Conservation (phyloP, 2,888 invertebrate species). For the Leptinotarsa juncta region DNA sequence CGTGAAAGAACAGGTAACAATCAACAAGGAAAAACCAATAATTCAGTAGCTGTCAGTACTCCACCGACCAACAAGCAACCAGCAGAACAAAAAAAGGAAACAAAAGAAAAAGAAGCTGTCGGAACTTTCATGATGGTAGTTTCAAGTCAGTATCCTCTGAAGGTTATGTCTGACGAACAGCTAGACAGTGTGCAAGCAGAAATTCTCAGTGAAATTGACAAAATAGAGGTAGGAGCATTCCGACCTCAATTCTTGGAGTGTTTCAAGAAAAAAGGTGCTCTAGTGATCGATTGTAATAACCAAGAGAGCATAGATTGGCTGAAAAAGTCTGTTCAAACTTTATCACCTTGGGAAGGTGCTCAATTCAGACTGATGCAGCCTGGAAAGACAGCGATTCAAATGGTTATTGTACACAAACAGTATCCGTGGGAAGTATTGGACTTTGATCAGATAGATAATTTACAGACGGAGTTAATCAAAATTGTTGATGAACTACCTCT, state of each 20-base stretch:
- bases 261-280: conserved; percentile 31
- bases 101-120: conserved; percentile 23
- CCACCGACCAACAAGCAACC: neutral
- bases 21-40: neutral
- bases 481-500: conserved; percentile 31
- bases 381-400: conserved; percentile 25
- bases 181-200: conserved; percentile 30
- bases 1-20: neutral
- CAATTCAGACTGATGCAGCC: conserved; percentile 35
- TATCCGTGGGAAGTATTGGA: conserved; percentile 34
- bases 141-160: conserved; percentile 31
- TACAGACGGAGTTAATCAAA: conserved; percentile 31
- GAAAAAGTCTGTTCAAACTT: conserved; percentile 28
- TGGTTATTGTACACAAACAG: conserved; percentile 28
- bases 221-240: conserved; percentile 29
- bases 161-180: conserved; percentile 33
- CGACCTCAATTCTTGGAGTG: conserved; percentile 39
- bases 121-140: conserved; percentile 33
- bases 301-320: conserved; percentile 33
- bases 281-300: conserved; percentile 34
- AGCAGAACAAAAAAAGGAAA: conserved; percentile 5
- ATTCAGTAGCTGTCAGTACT: neutral
- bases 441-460: conserved; percentile 27
- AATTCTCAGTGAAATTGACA: conserved; percentile 35
- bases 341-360: conserved; percentile 34